phyloP scores from a whole-genome alignment of 1,140 invertebrate genomes.

The Leguminivora glycinivorella region DNA sequence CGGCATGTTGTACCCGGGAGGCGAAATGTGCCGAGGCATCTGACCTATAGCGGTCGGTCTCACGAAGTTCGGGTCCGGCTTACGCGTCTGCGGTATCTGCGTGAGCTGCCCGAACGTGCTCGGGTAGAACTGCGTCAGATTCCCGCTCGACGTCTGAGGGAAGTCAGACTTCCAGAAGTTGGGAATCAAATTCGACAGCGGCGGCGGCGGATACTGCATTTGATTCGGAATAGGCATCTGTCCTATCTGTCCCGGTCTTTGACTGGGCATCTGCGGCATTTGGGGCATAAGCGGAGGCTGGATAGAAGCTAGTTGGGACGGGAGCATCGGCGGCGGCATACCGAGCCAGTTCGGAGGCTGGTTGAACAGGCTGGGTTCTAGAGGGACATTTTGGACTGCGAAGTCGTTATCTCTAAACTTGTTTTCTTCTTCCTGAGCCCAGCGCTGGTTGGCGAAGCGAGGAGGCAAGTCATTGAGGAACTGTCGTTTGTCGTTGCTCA shows the following conservation, averaged over 20 bases:
- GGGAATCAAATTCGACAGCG: not conserved
- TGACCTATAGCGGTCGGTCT: not conserved
- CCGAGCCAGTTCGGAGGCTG: constrained; percentile 15
- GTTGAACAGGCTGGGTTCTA: constrained; percentile 32
- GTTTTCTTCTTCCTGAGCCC: constrained; percentile 58
- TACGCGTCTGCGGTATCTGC: not conserved
- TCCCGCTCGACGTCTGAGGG: not conserved
- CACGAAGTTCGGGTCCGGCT: not conserved
- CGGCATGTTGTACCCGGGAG: not conserved
- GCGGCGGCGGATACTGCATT: not conserved
- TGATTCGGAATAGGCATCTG: not conserved
- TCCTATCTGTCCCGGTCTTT: not conserved
- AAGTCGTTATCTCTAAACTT: constrained; percentile 64
- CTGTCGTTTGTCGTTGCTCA: constrained; percentile 67
- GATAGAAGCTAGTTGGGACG: not conserved
- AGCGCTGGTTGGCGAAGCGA: constrained; percentile 70
- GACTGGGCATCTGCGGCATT: not conserved
- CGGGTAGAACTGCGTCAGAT: not conserved
- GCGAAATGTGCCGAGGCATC: not conserved
- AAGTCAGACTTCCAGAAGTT: not conserved
- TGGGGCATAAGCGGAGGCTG: not conserved
- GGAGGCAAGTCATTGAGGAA: constrained; percentile 71
- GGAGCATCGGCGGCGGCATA: not conserved
- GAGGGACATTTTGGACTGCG: constrained; percentile 33
- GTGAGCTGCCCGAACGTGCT: not conserved